Evolutionary conservation across 2,888 invertebrate species (phyloP).

Genomic region (Caenorhabditis sinica): DNA sequence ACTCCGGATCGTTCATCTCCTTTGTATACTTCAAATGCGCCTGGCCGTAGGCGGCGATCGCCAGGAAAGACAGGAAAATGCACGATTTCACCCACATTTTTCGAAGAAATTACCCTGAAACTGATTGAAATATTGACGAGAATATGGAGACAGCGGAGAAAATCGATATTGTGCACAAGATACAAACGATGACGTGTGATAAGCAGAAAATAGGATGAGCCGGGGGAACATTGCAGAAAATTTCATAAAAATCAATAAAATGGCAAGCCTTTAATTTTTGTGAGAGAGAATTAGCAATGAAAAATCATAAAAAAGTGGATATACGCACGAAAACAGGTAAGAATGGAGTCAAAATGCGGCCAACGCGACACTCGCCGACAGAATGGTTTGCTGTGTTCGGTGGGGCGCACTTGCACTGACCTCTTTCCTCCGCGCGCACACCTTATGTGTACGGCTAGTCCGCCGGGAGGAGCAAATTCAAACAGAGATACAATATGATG

Average conservation of each 20-base stretch:
- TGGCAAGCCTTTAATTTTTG: too few relatives aligned
- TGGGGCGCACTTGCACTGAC: slow-evolving; percentile 51
- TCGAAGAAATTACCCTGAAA: slow-evolving; percentile 43
- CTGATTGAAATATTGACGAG: too few relatives aligned
- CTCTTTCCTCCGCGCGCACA: background rate
- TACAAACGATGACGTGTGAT: slow-evolving; percentile 38
- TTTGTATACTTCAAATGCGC: slow-evolving; percentile 80
- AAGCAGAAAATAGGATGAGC: background rate
- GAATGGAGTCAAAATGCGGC: slow-evolving; percentile 29
- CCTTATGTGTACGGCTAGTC: too few relatives aligned
- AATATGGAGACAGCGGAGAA: background rate
- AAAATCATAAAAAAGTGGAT: background rate
- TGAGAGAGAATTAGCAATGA: background rate
- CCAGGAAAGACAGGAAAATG: slow-evolving; percentile 43
- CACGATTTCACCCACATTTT: slow-evolving; percentile 51
- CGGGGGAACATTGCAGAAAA: background rate
- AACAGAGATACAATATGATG: slow-evolving; percentile 41
- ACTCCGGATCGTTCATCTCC: slow-evolving; percentile 79
- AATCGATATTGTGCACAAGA: slow-evolving; percentile 15
- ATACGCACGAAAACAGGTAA: background rate
- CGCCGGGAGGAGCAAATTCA: slow-evolving; percentile 21
- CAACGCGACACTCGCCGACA: slow-evolving; percentile 47
- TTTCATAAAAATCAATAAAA: background rate
- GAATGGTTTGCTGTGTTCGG: slow-evolving; percentile 1
- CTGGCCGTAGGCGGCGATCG: slow-evolving; percentile 38